A percentile compares a stretch with the other conserved stretches of the same genome.
phyloP scores from a whole-genome alignment of 2,888 invertebrate genomes.

The Urechis unicinctus region DNA sequence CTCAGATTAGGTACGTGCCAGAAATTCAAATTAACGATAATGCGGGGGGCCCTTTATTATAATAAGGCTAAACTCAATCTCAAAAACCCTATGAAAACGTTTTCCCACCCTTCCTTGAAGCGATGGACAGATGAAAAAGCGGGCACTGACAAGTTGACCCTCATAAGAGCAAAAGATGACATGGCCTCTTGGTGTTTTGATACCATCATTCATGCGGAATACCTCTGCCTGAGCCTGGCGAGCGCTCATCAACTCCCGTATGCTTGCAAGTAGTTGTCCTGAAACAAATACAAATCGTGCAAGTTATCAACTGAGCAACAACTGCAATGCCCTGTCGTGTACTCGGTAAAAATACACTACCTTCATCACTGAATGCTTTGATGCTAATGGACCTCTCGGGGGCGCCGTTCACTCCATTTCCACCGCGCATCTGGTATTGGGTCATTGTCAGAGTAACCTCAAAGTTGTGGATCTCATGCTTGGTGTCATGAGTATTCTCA shows the following conservation, averaged over 20 bases:
- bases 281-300: background rate
- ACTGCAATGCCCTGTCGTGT: too few species aligned
- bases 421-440: background rate
- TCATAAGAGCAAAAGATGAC: background rate
- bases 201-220: background rate
- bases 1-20: too few species aligned
- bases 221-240: background rate
- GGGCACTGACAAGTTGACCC: background rate
- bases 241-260: background rate
- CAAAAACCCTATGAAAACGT: too few species aligned
- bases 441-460: background rate
- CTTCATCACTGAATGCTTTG: background rate
- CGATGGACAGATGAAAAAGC: background rate
- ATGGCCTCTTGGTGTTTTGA: background rate
- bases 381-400: background rate
- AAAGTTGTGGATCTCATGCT: background rate
- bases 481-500: background rate
- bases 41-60: too few species aligned
- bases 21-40: too few species aligned
- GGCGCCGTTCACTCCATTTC: background rate
- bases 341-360: too few species aligned
- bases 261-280: constrained; percentile 7
- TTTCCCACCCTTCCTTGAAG: too few species aligned
- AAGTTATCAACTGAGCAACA: too few species aligned
- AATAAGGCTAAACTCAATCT: too few species aligned